phyloP scores from a whole-genome alignment of 2,888 invertebrate genomes.

The Scrobipalpa atriplicella region DNA sequence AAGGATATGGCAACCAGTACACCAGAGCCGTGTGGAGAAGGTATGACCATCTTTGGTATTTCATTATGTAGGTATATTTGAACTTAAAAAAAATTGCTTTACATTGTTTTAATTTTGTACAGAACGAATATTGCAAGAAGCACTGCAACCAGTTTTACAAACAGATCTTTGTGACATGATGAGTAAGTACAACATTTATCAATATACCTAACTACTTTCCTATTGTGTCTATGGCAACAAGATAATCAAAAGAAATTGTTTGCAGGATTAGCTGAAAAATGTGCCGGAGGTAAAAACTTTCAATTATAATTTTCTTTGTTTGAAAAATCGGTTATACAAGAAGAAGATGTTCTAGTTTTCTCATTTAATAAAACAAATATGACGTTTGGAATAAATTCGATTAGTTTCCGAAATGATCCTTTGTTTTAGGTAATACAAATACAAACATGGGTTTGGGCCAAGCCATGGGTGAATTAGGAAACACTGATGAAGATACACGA shows the following conservation, averaged over 20 bases:
- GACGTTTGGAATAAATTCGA: too few species aligned
- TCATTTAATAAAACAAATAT: too few species aligned
- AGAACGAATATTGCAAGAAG: slow-evolving; percentile 22
- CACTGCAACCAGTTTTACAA: slow-evolving; percentile 16
- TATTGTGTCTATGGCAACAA: too few species aligned
- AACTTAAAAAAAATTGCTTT: too few species aligned
- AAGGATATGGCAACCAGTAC: neutral
- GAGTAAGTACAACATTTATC: slow-evolving; percentile 6
- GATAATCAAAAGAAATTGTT: too few species aligned
- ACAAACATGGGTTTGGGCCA: neutral
- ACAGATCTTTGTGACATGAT: slow-evolving; percentile 17
- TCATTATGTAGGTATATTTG: too few species aligned
- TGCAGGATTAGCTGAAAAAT: neutral
- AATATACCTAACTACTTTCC: too few species aligned
- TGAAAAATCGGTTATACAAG: neutral
- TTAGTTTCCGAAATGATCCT: too few species aligned
- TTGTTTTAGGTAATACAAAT: neutral
- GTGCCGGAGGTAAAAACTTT: neutral
- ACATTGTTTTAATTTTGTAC: neutral
- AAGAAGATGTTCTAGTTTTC: too few species aligned
- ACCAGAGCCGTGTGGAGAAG: neutral
- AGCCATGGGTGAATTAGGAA: neutral
- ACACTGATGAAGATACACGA: neutral
- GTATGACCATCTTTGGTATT: too few species aligned
- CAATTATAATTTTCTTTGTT: neutral